A percentile compares a stretch with the other conserved stretches of the same genome.
Evolutionary conservation across 2,888 invertebrate genomes (phyloP).

Genomic region (Cosmia pyralina): DNA sequence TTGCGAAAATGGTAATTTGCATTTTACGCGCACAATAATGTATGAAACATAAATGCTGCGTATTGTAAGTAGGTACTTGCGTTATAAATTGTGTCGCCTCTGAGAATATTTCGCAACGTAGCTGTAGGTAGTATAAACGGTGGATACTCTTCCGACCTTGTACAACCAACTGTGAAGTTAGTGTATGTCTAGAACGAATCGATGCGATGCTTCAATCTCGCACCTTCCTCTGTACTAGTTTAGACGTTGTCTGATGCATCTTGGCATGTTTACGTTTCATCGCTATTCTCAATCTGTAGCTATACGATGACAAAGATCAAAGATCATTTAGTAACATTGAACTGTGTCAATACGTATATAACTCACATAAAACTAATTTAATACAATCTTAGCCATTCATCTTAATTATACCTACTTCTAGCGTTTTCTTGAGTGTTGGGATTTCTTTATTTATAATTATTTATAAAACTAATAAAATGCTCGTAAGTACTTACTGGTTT

Average conservation of each 20-base stretch:
- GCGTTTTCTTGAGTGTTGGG: constrained; percentile 15
- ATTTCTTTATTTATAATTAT: constrained; percentile 4
- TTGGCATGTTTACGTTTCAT: constrained; percentile 58
- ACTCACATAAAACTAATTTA: not conserved
- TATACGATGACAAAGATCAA: constrained; percentile 47
- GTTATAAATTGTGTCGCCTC: constrained; percentile 39
- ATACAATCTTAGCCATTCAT: constrained; percentile 15
- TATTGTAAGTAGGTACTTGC: constrained; percentile 10
- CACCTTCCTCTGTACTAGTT: constrained; percentile 38
- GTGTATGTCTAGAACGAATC: constrained; percentile 29
- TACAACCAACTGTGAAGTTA: constrained; percentile 41
- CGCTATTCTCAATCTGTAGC: constrained; percentile 36
- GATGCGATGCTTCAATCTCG: constrained; percentile 46
- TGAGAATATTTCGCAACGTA: constrained; percentile 50
- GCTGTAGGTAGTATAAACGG: constrained; percentile 11
- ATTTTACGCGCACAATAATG: constrained; percentile 34
- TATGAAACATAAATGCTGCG: constrained; percentile 36
- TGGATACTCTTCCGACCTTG: constrained; percentile 56
- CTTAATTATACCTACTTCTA: not conserved
- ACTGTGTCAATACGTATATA: constrained; percentile 38
- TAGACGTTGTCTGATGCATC: constrained; percentile 55
- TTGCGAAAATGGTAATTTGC: constrained; percentile 10
- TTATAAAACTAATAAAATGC: constrained; percentile 3
- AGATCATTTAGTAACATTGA: constrained; percentile 44
- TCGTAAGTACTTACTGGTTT: not conserved